phyloP scores from a whole-genome alignment of 2,797 vertebrate genomes.

The Liparis tanakae region DNA sequence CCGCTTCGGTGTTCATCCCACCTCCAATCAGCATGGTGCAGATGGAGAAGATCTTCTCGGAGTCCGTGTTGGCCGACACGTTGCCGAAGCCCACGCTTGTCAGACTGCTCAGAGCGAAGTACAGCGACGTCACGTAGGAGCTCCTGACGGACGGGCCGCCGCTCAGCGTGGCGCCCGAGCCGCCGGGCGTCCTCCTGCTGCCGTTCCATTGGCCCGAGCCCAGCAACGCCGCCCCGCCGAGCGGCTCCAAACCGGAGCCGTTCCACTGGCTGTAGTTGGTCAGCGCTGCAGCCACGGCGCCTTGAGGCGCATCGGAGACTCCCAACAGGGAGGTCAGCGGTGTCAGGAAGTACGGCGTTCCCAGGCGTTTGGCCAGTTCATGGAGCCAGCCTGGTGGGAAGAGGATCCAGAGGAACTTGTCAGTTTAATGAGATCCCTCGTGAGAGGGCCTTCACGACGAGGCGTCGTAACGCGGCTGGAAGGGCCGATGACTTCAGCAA shows the following conservation, averaged over 20 bases:
- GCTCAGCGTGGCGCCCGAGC: constrained; percentile 70
- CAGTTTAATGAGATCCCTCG: constrained; percentile 44
- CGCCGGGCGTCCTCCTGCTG: constrained; percentile 51
- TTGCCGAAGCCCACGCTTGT: constrained; percentile 95
- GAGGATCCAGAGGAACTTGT: constrained; percentile 23
- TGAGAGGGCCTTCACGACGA: background rate
- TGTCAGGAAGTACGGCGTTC: constrained; percentile 84
- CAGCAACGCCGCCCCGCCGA: constrained; percentile 32
- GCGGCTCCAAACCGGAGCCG: constrained; percentile 41
- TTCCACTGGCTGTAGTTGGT: constrained; percentile 73
- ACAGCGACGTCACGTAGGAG: constrained; percentile 92
- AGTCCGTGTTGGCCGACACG: constrained; percentile 91
- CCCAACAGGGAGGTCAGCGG: constrained; percentile 76
- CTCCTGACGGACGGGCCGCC: constrained; percentile 90
- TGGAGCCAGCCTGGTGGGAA: constrained; percentile 85
- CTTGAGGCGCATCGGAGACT: constrained; percentile 61
- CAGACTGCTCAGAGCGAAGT: constrained; percentile 93
- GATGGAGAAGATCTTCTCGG: constrained; percentile 95
- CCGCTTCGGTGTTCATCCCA: constrained; percentile 58
- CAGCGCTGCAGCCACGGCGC: constrained; percentile 43
- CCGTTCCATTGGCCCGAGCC: constrained; percentile 64
- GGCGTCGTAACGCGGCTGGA: constrained; percentile 41
- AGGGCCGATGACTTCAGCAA: constrained; percentile 24
- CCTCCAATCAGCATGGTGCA: constrained; percentile 92
- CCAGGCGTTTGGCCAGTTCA: constrained; percentile 86